Percentiles rank a stretch among this genome's conserved stretches.
Evolutionary conservation across 2,888 invertebrate genomes (phyloP).

Genomic region (Metellina segmentata): DNA sequence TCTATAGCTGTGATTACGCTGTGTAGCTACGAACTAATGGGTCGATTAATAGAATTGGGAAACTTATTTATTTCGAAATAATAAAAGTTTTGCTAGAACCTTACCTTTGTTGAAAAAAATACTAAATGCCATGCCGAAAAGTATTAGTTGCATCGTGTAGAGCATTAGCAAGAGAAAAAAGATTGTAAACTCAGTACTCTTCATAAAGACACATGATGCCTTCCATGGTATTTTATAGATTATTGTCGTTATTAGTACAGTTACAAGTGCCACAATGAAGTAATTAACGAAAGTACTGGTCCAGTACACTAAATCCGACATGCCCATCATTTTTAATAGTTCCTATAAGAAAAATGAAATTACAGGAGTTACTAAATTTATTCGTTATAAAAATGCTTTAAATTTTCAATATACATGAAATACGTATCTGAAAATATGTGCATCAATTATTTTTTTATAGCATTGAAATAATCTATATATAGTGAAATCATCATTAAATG

Average conservation of each 20-base stretch:
- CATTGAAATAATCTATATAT: not conserved
- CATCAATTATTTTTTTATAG: not conserved
- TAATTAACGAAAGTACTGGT: conserved; percentile 72
- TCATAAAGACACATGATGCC: conserved; percentile 22
- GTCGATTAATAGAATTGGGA: not conserved
- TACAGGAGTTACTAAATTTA: not conserved
- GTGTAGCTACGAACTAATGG: no score
- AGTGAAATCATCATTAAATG: not conserved
- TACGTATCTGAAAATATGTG: not conserved
- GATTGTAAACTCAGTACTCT: conserved; percentile 46
- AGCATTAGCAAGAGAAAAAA: conserved; percentile 65
- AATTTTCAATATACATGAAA: not conserved
- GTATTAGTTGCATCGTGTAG: conserved; percentile 57
- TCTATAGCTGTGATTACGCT: no score
- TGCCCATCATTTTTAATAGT: conserved; percentile 78
- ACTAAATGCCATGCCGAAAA: conserved; percentile 75
- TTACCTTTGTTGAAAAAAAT: conserved; percentile 77
- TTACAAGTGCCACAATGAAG: conserved; percentile 55
- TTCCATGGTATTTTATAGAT: conserved; percentile 60
- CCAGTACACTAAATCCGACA: conserved; percentile 77
- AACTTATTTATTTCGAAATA: not conserved
- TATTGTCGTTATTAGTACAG: conserved; percentile 69
- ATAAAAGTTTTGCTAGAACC: not conserved
- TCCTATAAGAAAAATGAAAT: conserved; percentile 63
- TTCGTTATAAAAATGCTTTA: not conserved